These are phyloP conservation scores for Hipparchia semele DNA, from an alignment of 2,888 invertebrate genomes.

Conservation along the genomic window DNA sequence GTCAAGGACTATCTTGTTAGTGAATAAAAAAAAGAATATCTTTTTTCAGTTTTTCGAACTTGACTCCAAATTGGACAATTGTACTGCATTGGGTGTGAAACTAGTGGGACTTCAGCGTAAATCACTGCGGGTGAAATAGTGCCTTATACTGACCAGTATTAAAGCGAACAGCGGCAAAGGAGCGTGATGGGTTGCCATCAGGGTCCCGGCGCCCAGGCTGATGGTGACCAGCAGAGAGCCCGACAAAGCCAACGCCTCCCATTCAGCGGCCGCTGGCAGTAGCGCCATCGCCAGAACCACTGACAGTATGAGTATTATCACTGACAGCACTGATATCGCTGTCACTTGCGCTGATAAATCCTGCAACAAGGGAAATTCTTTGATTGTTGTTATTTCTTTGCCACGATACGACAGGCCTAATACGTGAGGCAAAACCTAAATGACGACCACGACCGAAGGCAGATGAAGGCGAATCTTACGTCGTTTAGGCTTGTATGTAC, in stretches of 20 bases:
- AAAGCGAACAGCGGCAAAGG: constrained; percentile 89
- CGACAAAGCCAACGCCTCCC: constrained; percentile 83
- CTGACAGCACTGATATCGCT: constrained; percentile 77
- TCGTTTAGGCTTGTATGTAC: too few species aligned
- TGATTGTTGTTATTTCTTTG: background rate
- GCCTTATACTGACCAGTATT: constrained; percentile 82
- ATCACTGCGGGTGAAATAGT: too few species aligned
- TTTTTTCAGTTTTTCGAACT: too few species aligned
- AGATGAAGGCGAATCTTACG: too few species aligned
- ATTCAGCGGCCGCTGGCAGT: constrained; percentile 83
- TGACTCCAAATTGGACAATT: too few species aligned
- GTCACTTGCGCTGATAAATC: constrained; percentile 72
- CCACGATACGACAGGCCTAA: background rate
- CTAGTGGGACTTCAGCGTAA: too few species aligned
- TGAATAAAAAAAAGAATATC: too few species aligned
- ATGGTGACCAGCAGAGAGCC: constrained; percentile 84
- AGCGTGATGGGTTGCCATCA: constrained; percentile 84
- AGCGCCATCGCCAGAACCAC: constrained; percentile 79
- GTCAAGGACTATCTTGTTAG: too few species aligned
- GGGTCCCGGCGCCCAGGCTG: constrained; percentile 83
- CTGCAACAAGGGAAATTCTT: constrained; percentile 65
- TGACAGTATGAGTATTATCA: constrained; percentile 76
- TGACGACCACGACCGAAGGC: too few species aligned
- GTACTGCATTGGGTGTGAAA: too few species aligned
- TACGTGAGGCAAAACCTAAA: too few species aligned